These are phyloP conservation scores for Pachypanchax playfairii DNA, from an alignment of 2,113 vertebrate species.

Conservation along the genomic window DNA sequence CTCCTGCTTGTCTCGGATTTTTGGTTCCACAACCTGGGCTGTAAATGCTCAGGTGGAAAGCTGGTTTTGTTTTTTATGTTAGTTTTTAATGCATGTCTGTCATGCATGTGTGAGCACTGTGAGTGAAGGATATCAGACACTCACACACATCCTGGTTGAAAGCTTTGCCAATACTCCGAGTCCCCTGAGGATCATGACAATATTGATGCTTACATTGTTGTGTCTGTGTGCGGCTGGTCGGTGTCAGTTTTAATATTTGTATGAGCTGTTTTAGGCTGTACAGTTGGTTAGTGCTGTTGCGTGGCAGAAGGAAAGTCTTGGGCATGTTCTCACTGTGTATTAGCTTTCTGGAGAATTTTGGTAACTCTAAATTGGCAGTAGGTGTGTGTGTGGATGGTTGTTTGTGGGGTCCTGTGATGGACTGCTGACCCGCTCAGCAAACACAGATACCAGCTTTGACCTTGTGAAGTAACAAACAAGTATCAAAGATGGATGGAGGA, in stretches of 20 bases:
- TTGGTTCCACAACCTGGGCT: conserved; percentile 1
- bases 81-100: conserved; percentile 16
- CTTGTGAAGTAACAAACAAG: too few relatives aligned
- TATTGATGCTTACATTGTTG: conserved; percentile 70
- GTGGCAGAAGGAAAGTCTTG: too few relatives aligned
- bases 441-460: too few relatives aligned
- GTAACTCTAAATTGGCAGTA: too few relatives aligned
- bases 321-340: too few relatives aligned
- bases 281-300: too few relatives aligned
- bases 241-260: conserved; percentile 33
- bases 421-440: too few relatives aligned
- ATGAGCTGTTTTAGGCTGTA: conserved; percentile 26
- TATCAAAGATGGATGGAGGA: too few relatives aligned
- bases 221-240: conserved; percentile 37
- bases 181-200: conserved; percentile 68
- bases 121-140: conserved; percentile 55
- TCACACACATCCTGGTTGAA: conserved; percentile 74
- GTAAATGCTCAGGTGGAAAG: conserved; percentile 4
- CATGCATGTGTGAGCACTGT: conserved; percentile 5
- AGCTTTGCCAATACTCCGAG: conserved; percentile 69
- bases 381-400: too few relatives aligned
- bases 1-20: conserved; percentile 8
- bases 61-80: neutral
- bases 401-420: too few relatives aligned
- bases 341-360: too few relatives aligned